A percentile compares a stretch with the other conserved stretches of the same genome.
phyloP scores from a whole-genome alignment of 1,140 invertebrate genomes.

The Planococcus citri region DNA sequence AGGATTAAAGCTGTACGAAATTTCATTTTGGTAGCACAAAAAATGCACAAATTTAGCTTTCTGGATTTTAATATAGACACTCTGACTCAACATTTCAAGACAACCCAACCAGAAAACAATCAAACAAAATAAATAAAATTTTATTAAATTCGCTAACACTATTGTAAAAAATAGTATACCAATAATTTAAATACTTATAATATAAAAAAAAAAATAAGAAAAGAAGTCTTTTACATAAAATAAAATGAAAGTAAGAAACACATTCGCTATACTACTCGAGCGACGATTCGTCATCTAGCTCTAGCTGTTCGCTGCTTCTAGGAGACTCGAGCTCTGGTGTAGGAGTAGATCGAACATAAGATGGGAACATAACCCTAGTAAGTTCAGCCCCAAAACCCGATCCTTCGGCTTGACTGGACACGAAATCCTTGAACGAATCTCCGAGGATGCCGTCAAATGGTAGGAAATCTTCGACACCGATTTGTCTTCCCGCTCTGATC shows the following conservation, averaged over 20 bases:
- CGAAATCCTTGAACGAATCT: background rate
- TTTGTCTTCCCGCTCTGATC: slow-evolving; percentile 21
- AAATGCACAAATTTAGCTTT: too few species aligned
- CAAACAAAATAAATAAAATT: too few species aligned
- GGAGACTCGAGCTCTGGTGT: background rate
- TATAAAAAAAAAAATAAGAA: too few species aligned
- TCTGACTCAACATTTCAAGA: too few species aligned
- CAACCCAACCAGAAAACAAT: too few species aligned
- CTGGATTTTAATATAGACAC: too few species aligned
- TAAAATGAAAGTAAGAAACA: background rate
- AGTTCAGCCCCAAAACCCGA: slow-evolving; percentile 4
- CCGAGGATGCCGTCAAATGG: slow-evolving; percentile 20
- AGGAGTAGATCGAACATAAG: background rate
- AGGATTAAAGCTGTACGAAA: too few species aligned
- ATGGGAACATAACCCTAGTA: background rate
- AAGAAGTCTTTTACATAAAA: background rate
- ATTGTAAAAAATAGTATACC: too few species aligned
- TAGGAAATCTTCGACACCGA: slow-evolving; percentile 23
- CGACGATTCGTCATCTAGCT: background rate
- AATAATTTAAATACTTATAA: background rate
- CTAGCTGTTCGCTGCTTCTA: background rate
- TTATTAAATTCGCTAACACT: too few species aligned
- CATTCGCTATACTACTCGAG: background rate
- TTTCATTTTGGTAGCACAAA: too few species aligned
- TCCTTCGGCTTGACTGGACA: background rate